Evolutionary conservation across 2,888 invertebrate genomes (phyloP).

Genomic region (Polyommatus icarus): DNA sequence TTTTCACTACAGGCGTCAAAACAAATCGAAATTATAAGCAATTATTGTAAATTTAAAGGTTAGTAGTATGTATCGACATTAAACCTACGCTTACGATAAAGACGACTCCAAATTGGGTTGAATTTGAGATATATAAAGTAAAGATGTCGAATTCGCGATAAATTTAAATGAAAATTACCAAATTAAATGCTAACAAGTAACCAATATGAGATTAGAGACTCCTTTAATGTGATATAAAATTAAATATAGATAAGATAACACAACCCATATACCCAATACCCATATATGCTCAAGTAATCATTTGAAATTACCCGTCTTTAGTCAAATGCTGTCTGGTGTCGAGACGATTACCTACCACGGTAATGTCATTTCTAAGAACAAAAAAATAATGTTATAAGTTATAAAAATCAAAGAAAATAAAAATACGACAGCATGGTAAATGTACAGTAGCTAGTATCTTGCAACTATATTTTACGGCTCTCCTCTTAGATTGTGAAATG

Average conservation of each 20-base stretch:
- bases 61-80: constrained; percentile 17
- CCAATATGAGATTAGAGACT: constrained; percentile 18
- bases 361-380: not conserved
- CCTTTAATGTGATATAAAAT: constrained; percentile 21
- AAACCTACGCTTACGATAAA: constrained; percentile 19
- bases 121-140: constrained; percentile 14
- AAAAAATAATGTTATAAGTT: not conserved
- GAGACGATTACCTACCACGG: not conserved
- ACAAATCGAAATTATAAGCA: constrained; percentile 17
- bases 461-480: no score
- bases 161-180: constrained; percentile 24
- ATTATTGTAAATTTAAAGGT: constrained; percentile 22
- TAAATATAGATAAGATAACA: constrained; percentile 20
- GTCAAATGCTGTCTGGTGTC: not conserved
- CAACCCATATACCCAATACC: constrained; percentile 1
- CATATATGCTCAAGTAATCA: not conserved
- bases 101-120: constrained; percentile 1
- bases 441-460: no score
- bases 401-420: not conserved
- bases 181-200: constrained; percentile 4
- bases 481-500: no score
- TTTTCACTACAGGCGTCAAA: constrained; percentile 16
- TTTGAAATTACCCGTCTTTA: not conserved
- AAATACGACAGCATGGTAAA: not conserved
- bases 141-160: constrained; percentile 9